phyloP scores from a whole-genome alignment of 2,888 invertebrate species.

The Augiades crinisus region DNA sequence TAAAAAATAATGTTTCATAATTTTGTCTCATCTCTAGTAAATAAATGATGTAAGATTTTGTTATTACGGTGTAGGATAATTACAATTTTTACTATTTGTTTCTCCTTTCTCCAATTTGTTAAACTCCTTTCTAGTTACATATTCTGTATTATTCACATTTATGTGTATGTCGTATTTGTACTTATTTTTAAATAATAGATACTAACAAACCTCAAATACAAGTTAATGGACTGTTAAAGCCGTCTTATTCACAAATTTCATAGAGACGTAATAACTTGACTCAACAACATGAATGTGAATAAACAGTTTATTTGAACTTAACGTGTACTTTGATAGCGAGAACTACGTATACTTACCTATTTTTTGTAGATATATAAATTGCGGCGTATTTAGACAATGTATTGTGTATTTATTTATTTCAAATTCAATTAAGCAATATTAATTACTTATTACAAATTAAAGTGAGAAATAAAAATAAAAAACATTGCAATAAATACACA shows the following conservation, averaged over 20 bases:
- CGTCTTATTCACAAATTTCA: slow-evolving; percentile 9
- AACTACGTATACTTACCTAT: slow-evolving; percentile 20
- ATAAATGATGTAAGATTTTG: no score
- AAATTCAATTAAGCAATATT: slow-evolving; percentile 78
- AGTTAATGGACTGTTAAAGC: slow-evolving; percentile 20
- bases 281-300: slow-evolving; percentile 16
- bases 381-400: slow-evolving; percentile 36
- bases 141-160: slow-evolving; percentile 19
- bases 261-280: neutral
- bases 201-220: neutral
- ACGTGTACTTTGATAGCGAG: slow-evolving; percentile 18
- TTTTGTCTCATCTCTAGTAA: no score
- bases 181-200: slow-evolving; percentile 8
- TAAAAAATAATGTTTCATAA: no score
- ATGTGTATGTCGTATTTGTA: slow-evolving; percentile 15
- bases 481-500: no score
- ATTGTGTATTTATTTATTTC: slow-evolving; percentile 71
- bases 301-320: slow-evolving; percentile 12
- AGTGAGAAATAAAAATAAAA: slow-evolving; percentile 39
- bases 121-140: slow-evolving; percentile 4
- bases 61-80: no score
- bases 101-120: slow-evolving; percentile 4
- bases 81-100: neutral
- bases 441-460: slow-evolving; percentile 66
- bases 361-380: slow-evolving; percentile 47